phyloP scores from a whole-genome alignment of 2,888 invertebrate species.

The Vesta saturnalis region DNA sequence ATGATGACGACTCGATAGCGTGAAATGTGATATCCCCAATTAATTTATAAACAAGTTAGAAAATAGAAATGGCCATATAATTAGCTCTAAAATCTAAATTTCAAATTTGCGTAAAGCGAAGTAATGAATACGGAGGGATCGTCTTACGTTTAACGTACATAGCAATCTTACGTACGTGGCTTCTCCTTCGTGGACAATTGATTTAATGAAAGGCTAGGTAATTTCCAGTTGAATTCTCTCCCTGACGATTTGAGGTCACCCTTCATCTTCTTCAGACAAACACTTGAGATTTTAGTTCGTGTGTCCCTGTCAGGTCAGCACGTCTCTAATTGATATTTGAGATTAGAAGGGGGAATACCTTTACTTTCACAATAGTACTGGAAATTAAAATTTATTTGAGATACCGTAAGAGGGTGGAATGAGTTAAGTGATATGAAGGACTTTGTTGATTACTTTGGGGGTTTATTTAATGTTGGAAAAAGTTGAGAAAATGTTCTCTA shows the following conservation, averaged over 20 bases:
- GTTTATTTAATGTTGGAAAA: background rate
- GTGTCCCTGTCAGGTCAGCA: conserved; percentile 28
- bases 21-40: no score
- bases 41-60: no score
- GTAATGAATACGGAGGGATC: conserved; percentile 30
- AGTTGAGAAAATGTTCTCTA: background rate
- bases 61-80: no score
- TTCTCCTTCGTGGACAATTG: conserved; percentile 35
- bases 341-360: background rate
- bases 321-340: conserved; percentile 31
- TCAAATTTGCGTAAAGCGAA: background rate
- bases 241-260: conserved; percentile 12
- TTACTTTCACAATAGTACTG: conserved; percentile 16
- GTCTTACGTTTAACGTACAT: conserved; percentile 27
- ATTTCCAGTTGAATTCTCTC: conserved; percentile 30
- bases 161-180: conserved; percentile 28
- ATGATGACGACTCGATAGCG: no score
- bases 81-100: background rate
- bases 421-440: conserved; percentile 7
- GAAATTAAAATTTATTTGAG: conserved; percentile 20
- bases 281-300: conserved; percentile 22
- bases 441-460: background rate
- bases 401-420: background rate
- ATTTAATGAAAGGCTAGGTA: conserved; percentile 33
- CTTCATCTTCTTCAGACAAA: conserved; percentile 22